Percentiles rank a stretch among this genome's conserved stretches.
phyloP scores from a whole-genome alignment of 1,140 invertebrate species.

The Scaptomyza pallida region DNA sequence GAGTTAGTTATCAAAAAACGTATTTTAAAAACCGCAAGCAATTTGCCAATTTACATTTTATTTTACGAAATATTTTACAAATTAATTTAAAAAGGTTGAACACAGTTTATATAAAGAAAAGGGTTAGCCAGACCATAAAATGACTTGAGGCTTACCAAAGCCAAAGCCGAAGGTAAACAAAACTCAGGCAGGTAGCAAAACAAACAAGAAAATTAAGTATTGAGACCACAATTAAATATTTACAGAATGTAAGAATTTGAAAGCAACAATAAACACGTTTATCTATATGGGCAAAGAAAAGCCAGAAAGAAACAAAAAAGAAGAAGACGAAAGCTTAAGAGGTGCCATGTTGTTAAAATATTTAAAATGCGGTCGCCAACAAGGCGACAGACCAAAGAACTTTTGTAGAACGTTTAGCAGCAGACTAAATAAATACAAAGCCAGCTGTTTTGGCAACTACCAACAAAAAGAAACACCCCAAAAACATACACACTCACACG shows the following conservation, averaged over 20 bases:
- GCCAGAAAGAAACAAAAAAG: not conserved
- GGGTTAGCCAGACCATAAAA: constrained; percentile 9
- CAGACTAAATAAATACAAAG: constrained; percentile 39
- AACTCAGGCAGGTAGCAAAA: constrained; percentile 2
- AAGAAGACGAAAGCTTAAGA: constrained; percentile 11
- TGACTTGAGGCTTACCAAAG: constrained; percentile 20
- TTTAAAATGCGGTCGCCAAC: constrained; percentile 49
- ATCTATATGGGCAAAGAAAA: not conserved
- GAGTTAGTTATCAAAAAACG: constrained; percentile 4
- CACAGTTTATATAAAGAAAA: not conserved
- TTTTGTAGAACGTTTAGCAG: constrained; percentile 33
- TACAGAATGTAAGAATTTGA: constrained; percentile 47
- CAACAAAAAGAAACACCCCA: not conserved
- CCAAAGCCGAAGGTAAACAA: constrained; percentile 13
- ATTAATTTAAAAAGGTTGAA: not conserved
- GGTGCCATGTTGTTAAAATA: constrained; percentile 73
- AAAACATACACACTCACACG: not conserved
- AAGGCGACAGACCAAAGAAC: constrained; percentile 32
- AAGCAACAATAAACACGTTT: constrained; percentile 58
- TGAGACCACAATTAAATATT: constrained; percentile 70
- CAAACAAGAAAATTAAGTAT: constrained; percentile 27
- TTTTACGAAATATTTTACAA: not conserved
- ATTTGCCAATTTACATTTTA: constrained; percentile 7
- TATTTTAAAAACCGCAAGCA: no score
- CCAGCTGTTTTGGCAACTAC: constrained; percentile 3